phyloP scores from a whole-genome alignment of 2,113 vertebrate genomes.

The Nycticebus coucang region DNA sequence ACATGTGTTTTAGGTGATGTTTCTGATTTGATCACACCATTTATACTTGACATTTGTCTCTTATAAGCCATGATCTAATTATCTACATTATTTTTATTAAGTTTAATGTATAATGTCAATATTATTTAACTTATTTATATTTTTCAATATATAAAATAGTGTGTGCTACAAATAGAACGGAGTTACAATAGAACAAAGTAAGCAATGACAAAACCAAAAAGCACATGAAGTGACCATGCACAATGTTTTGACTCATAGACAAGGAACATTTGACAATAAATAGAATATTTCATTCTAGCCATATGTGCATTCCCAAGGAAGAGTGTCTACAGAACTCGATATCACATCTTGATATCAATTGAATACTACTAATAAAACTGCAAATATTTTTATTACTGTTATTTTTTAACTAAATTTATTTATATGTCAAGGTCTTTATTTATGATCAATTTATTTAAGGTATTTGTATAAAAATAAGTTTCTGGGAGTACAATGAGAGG shows the following conservation, averaged over 20 bases:
- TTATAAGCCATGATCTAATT: not conserved
- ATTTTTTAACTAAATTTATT: conserved; percentile 22
- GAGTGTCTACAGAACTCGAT: not conserved
- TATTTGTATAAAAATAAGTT: conserved; percentile 8
- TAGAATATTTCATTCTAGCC: not conserved
- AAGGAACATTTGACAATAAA: not conserved
- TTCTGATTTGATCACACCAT: not conserved
- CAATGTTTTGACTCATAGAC: not conserved
- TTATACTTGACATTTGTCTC: not conserved
- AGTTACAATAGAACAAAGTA: not conserved
- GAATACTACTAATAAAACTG: not conserved
- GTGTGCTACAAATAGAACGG: not conserved
- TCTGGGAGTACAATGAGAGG: not conserved
- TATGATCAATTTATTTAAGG: not conserved
- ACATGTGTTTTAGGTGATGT: not conserved
- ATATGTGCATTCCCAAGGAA: not conserved
- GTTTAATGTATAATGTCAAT: not conserved
- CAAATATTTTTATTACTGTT: not conserved
- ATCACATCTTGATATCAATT: not conserved
- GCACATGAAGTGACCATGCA: not conserved
- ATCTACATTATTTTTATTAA: not conserved
- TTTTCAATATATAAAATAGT: not conserved
- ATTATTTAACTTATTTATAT: not conserved
- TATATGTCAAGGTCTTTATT: conserved; percentile 34
- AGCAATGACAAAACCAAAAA: not conserved